Evolutionary conservation across 2,113 vertebrate genomes (phyloP).

Genomic region (Notechis scutatus): DNA sequence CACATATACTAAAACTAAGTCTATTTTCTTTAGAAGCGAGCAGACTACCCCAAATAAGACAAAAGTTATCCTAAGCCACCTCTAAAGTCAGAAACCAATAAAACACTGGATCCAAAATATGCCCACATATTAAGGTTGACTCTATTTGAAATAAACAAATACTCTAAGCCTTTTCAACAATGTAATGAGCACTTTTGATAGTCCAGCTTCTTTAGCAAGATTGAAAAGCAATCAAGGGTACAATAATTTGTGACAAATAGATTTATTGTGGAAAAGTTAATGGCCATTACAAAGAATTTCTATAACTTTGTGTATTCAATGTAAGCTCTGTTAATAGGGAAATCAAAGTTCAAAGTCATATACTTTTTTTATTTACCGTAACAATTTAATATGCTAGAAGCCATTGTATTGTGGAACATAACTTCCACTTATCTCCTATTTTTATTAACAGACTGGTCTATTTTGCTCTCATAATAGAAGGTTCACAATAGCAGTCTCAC

Average conservation of each 20-base stretch:
- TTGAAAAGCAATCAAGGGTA: background rate
- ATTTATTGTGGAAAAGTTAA: background rate
- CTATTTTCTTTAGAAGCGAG: background rate
- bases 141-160: background rate
- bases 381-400: background rate
- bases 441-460: background rate
- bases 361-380: background rate
- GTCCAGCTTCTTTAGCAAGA: background rate
- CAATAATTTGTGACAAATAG: background rate
- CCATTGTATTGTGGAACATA: background rate
- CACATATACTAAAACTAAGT: background rate
- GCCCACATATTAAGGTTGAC: background rate
- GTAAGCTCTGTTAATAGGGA: background rate
- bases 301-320: background rate
- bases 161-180: background rate
- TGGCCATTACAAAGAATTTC: background rate
- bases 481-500: background rate
- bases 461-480: background rate
- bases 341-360: background rate
- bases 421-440: background rate
- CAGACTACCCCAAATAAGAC: background rate
- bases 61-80: background rate
- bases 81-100: background rate
- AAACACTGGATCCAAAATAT: background rate
- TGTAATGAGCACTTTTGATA: background rate